phyloP scores from a whole-genome alignment of 2,888 invertebrate genomes.

The Hirtodrosophila alboralis region DNA sequence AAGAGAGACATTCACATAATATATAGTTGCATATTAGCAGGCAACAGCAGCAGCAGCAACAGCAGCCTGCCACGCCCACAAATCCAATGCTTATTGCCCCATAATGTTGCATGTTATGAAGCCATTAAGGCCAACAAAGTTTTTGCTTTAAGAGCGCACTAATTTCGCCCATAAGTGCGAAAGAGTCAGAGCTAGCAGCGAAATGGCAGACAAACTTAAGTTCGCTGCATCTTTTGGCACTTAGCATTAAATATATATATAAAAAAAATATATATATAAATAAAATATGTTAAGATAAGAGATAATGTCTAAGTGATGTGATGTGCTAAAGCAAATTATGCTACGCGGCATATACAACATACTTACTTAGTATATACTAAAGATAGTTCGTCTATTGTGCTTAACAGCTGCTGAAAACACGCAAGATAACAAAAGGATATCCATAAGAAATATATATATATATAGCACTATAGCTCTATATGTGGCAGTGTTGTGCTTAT shows the following conservation, averaged over 20 bases:
- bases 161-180: constrained; percentile 42
- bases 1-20: constrained; percentile 55
- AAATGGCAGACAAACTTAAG: constrained; percentile 20
- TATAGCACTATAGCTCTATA: no score
- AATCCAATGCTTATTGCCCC: constrained; percentile 51
- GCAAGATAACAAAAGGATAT: no score
- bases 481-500: no score
- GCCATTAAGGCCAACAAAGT: constrained; percentile 73
- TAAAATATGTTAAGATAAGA: constrained; percentile 19
- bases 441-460: no score
- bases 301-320: constrained; percentile 38
- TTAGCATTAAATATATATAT: constrained; percentile 22
- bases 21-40: constrained; percentile 74
- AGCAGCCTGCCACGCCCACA: constrained; percentile 55
- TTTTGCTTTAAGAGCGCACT: constrained; percentile 64
- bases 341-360: no score
- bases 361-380: no score
- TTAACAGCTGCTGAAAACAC: constrained; percentile 19
- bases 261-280: constrained; percentile 8
- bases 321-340: constrained; percentile 37
- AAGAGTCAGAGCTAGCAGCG: constrained; percentile 1
- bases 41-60: constrained; percentile 18
- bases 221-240: constrained; percentile 52
- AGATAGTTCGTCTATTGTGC: no score
- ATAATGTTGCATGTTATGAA: constrained; percentile 78